These are phyloP conservation scores for Paratilapia polleni DNA, from an alignment of 2,113 vertebrate genomes.

Conservation along the genomic window DNA sequence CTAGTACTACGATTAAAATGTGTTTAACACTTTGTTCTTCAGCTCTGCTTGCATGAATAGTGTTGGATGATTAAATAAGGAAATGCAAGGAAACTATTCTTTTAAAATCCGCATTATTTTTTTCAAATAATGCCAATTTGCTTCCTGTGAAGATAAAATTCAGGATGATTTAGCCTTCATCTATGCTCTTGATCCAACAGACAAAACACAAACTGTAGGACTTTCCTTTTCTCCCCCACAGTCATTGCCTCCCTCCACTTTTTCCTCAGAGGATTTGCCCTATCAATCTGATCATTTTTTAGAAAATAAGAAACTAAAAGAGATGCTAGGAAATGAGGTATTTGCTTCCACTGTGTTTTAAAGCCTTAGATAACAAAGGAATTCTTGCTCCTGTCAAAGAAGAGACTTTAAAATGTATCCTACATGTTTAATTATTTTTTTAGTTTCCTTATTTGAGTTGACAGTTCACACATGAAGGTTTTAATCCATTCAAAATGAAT, in stretches of 20 bases:
- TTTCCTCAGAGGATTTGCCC: slow-evolving; percentile 44
- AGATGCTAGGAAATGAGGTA: slow-evolving; percentile 49
- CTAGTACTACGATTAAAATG: background rate
- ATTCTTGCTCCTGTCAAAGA: slow-evolving; percentile 36
- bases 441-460: slow-evolving; percentile 35
- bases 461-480: slow-evolving; percentile 23
- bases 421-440: background rate
- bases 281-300: slow-evolving; percentile 69
- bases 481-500: slow-evolving; percentile 17
- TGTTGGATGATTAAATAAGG: background rate
- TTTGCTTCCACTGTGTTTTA: slow-evolving; percentile 69
- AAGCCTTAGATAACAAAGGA: slow-evolving; percentile 64
- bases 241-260: slow-evolving; percentile 7
- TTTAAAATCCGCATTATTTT: background rate
- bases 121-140: background rate
- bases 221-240: background rate
- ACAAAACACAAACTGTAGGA: slow-evolving; percentile 34
- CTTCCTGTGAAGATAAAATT: background rate
- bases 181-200: slow-evolving; percentile 37
- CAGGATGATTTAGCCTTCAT: slow-evolving; percentile 3
- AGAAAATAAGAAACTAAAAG: slow-evolving; percentile 10
- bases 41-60: background rate
- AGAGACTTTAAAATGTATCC: slow-evolving; percentile 19
- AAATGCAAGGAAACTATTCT: background rate
- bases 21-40: slow-evolving; percentile 2